A percentile compares a stretch with the other conserved stretches of the same genome.
Evolutionary conservation across 2,797 vertebrate species (phyloP).

Genomic region (Pangasius mekongensis): DNA sequence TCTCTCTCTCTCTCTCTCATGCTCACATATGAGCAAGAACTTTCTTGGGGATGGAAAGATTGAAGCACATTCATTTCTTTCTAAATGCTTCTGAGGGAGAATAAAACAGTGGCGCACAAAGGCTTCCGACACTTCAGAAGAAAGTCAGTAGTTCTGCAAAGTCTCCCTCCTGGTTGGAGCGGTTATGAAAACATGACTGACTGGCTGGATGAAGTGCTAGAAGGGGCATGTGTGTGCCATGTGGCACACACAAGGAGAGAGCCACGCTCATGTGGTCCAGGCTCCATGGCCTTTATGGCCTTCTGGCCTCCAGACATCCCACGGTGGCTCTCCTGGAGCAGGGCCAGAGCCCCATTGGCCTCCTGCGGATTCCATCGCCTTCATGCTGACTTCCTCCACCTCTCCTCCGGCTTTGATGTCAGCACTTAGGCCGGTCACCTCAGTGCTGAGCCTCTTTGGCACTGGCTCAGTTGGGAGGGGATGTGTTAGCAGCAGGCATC

Average conservation of each 20-base stretch:
- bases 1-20: not conserved
- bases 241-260: slow-evolving; percentile 3
- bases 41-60: not conserved
- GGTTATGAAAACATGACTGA: slow-evolving; percentile 10
- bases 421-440: slow-evolving; percentile 6
- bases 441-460: slow-evolving; percentile 21
- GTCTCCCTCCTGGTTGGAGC: slow-evolving; percentile 13
- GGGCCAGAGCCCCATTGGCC: slow-evolving; percentile 66
- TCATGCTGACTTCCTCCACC: slow-evolving; percentile 57
- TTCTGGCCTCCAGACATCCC: slow-evolving; percentile 25
- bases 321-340: slow-evolving; percentile 54
- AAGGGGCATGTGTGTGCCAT: slow-evolving; percentile 36
- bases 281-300: slow-evolving; percentile 8
- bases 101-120: slow-evolving; percentile 29
- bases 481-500: slow-evolving; percentile 25
- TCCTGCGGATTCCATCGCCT: slow-evolving; percentile 66
- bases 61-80: slow-evolving; percentile 4
- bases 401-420: slow-evolving; percentile 39
- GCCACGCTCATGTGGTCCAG: not conserved
- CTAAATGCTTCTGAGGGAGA: slow-evolving; percentile 22
- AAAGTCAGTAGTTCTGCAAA: slow-evolving; percentile 10
- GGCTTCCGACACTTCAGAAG: slow-evolving; percentile 32
- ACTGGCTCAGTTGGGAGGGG: slow-evolving; percentile 18
- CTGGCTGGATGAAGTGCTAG: slow-evolving; percentile 12
- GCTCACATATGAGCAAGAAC: not conserved